Base-by-base conservation (phyloP, 1,140 invertebrate species). In the Neodiprion lecontei region DNA sequence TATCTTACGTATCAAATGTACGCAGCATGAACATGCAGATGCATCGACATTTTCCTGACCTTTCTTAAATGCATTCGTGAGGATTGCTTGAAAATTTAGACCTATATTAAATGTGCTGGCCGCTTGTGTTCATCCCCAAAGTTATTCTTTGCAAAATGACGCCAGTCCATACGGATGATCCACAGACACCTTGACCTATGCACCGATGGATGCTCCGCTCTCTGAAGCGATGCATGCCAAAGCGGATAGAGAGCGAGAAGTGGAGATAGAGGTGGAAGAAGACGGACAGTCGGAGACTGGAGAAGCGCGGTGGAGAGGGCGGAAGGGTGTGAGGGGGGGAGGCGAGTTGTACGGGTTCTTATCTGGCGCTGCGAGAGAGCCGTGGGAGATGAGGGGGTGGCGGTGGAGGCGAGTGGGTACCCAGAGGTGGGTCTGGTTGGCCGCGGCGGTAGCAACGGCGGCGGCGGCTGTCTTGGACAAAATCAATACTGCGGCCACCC, bases 401-500 rank as follows among this genome's bases (percentile, higher is more conserved):
- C 81, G 80, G 80, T 84, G 79, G 83, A 88, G 84, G 83, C 83
- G 84, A 86, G 84, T 87, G 83, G 85, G 84, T 87, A 87, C 86
- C 83, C 81, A 86, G 86, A 87, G 85, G 86, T 88, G 82, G 85
- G 80, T 87, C 84, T 87, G 85, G 87, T 88, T 88, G 86, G 87
- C 85, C 86, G 80, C 86, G 83, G 80, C 84, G 83, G 78, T 78
- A 80, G 74, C 72, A 72, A 72, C 77, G 78, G 83, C 82, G 82
- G 79, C 82, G 77, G 80, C 77, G 72, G 83, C 87, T 87, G 87
- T 88, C 87, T 88, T 88, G 87, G 87, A 88, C 87, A 88, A 89
- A 88, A 89, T 88, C 87, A 88, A 89, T 88, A 88, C 87, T 88
- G 86, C 85, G 86, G 86, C 81, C 82, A 86, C 83, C 83, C 83